Base-by-base conservation (phyloP, 2,797 vertebrate genomes). In the Tinamus major region DNA sequence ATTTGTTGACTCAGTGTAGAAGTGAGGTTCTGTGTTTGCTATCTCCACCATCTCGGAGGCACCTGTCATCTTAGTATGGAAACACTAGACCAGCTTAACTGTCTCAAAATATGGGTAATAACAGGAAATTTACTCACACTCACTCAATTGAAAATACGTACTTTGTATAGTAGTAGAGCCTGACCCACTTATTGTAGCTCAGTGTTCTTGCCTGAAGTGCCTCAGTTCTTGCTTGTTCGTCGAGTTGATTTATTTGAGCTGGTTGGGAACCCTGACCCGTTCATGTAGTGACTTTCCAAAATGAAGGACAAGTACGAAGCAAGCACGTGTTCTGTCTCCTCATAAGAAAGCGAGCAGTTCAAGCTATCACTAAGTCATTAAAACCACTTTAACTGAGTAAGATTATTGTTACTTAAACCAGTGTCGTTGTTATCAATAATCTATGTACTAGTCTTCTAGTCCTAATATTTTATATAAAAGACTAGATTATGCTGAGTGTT, bases 161-260 rank as follows among this genome's bases (percentile, higher is more conserved):
- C 51, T 80, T 64, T 77, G 37, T 86, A 27, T 3, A 89, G 33
- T n/a, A 69, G 87, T 82, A 74, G 62, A 92, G 75, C 64, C 56
- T 71, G 78, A 74, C 51, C 48, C 70, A 35, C 84, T 92, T 59
- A 71, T 68, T 1, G 0, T 76, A 63, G 93, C 48, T 88, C 72
- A 62, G 70, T 78, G 58, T 93, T 87, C 92, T 79, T 91, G 70
- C 96, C 96, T 89, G 0, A 97, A 97, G 97, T 97, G 96, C 97
- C 97, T 97, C 85, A 53, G 74, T 90, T 92, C 41, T 78, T 58
- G 77, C 0, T 0, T 86, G 49, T 51, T 58, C 33, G 69, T 87
- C 49, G 65, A 44, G 85, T 76, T 44, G 48, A 3, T 79, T 85
- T 13, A 51, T 41, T 71, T 82, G 64, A 39, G 26, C 71, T 88